Base-by-base conservation (phyloP, 2,113 vertebrate genomes). In the Nothoprocta perdicaria region DNA sequence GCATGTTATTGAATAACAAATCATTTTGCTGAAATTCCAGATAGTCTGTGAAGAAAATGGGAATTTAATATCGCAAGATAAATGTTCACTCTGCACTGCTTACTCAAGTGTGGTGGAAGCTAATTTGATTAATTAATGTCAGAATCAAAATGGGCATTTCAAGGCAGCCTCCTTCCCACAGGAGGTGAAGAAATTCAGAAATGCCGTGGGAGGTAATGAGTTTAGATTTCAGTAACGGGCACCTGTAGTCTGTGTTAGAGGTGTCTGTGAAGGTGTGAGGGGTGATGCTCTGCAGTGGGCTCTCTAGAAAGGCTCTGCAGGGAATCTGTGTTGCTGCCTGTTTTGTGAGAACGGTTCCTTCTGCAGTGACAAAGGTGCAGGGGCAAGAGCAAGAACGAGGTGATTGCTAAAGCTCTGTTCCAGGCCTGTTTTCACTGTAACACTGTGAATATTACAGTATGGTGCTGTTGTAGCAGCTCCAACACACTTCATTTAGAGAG, bases 41-140 rank as follows among this genome's bases (percentile, higher is more conserved):
- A 43, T 74, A 88, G 79, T 57, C 79, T 52, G 27, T 63, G 73
- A 94, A 72, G 79, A 92, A 95, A 95, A 91, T 85, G 76, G 35
- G 57, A 57, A 63, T 89, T 92, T 91, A 87, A 87, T 94, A 85
- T 85, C n/a, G 3, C 26, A 57, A 60, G 89, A 87, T 95, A 55
- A 88, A 78, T 80, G 87, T 29, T 80, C 81, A 52, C 68, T 78
- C 52, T 75, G 55, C 84, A 22, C 63, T 60, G 92, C 91, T 95
- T 93, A 78, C 68, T 80, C 55, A 67, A 93, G 79, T 83, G 78
- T 83, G 72, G 46, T 80, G 63, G 87, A 71, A 84, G 33, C 29
- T 82, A 45, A 92, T 87, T 69, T 94, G 89, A 87, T 94, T 90
- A 90, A 93, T 92, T 92, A 66, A 63, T 67, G 43, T 93, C 68